Evolutionary conservation across 2,113 vertebrate genomes (phyloP).

Genomic region (Alces alces): DNA sequence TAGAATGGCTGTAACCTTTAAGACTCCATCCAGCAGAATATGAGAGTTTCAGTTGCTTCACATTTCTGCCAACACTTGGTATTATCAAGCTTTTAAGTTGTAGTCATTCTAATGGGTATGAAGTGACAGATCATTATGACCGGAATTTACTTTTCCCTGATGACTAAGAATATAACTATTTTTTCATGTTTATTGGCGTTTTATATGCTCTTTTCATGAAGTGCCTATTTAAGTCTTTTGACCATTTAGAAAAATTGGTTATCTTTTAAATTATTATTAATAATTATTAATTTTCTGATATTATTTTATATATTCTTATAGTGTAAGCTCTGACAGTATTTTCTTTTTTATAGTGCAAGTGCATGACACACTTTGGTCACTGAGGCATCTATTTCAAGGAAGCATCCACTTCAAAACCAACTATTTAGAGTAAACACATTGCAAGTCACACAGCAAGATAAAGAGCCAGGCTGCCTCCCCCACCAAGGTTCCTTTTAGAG

Average conservation of each 20-base stretch:
- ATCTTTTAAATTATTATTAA: neutral
- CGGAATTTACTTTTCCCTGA: neutral
- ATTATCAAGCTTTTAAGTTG: neutral
- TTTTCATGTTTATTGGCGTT: neutral
- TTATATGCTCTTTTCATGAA: neutral
- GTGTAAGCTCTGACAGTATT: neutral
- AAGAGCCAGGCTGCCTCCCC: neutral
- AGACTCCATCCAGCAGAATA: neutral
- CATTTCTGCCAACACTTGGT: neutral
- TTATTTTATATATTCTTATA: neutral
- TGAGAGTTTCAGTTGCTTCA: neutral
- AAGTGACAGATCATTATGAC: neutral
- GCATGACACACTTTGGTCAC: neutral
- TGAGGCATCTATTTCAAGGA: neutral
- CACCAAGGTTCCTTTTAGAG: neutral
- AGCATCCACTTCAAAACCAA: neutral
- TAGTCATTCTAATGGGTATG: neutral
- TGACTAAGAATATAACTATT: neutral
- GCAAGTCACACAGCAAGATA: neutral
- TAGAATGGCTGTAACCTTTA: neutral
- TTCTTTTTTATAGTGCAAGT: neutral
- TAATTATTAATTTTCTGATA: neutral
- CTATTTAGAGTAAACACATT: neutral
- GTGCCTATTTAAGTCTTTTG: neutral
- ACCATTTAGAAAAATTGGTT: neutral